Evolutionary conservation across 2,888 invertebrate species (phyloP).

Genomic region (Capitulum mitella): DNA sequence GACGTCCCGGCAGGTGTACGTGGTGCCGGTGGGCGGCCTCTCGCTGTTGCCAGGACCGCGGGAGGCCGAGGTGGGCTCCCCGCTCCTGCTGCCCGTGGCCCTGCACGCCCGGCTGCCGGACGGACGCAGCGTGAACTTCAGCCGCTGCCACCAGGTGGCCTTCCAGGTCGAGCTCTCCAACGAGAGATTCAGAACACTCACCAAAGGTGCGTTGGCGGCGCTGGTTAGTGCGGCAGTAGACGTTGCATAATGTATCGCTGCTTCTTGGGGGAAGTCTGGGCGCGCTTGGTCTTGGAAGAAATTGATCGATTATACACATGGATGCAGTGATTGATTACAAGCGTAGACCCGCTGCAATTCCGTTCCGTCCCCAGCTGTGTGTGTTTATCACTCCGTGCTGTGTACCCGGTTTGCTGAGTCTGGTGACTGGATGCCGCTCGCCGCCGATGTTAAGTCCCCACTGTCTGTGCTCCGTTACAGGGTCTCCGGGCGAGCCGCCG

Average conservation of each 20-base stretch:
- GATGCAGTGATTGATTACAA: too few species aligned
- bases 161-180: constrained; percentile 28
- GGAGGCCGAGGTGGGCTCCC: neutral
- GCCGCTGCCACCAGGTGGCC: constrained; percentile 31
- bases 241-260: too few species aligned
- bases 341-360: too few species aligned
- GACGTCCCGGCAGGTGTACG: neutral
- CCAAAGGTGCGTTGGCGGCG: neutral
- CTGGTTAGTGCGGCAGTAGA: too few species aligned
- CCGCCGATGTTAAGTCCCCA: too few species aligned
- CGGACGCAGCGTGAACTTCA: constrained; percentile 28
- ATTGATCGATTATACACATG: too few species aligned
- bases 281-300: too few species aligned
- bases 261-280: too few species aligned
- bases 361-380: too few species aligned
- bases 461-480: neutral
- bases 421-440: too few species aligned
- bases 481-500: neutral
- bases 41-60: neutral
- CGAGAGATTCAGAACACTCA: neutral
- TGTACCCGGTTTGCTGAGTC: too few species aligned
- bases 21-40: neutral
- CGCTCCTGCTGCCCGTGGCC: constrained; percentile 30
- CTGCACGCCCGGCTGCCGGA: constrained; percentile 25
- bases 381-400: too few species aligned